A percentile compares a stretch with the other conserved stretches of the same genome.
Conservation (phyloP, 2,888 invertebrate species). For the Gasteruption jaculator region DNA sequence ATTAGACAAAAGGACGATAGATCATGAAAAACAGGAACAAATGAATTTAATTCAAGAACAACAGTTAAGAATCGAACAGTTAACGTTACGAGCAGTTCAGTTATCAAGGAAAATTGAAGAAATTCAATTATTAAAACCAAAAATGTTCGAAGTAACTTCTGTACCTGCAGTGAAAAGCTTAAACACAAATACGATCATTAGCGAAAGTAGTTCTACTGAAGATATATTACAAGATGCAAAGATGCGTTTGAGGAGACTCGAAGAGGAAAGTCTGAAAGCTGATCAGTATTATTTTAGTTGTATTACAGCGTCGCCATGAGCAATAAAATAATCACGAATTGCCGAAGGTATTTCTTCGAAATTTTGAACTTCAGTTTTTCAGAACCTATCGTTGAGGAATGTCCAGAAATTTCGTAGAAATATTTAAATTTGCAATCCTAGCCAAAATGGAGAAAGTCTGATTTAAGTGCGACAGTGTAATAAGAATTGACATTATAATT, state of each 20-base stretch:
- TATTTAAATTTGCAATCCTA: too few relatives aligned
- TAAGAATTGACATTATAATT: too few relatives aligned
- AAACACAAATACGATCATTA: constrained; percentile 35
- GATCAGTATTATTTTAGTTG: constrained; percentile 43
- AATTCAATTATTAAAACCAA: constrained; percentile 28
- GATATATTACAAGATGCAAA: constrained; percentile 48
- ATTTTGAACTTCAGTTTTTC: too few relatives aligned
- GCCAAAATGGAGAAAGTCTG: too few relatives aligned
- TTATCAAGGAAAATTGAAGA: constrained; percentile 43
- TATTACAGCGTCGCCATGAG: constrained; percentile 31
- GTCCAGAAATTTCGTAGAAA: too few relatives aligned
- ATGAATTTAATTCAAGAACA: constrained; percentile 38
- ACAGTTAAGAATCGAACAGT: constrained; percentile 42
- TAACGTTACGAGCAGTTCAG: constrained; percentile 38
- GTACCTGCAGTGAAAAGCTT: constrained; percentile 24
- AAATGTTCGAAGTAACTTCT: constrained; percentile 23
- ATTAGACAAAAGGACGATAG: constrained; percentile 31
- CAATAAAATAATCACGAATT: constrained; percentile 6
- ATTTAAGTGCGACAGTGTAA: too few relatives aligned
- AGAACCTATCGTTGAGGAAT: too few relatives aligned
- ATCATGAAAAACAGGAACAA: constrained; percentile 40
- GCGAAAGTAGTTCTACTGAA: constrained; percentile 48
- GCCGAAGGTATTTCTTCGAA: background rate
- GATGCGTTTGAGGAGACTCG: constrained; percentile 40
- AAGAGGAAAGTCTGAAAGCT: constrained; percentile 44